Base-by-base conservation (phyloP, 2,888 invertebrate species). In the Alsophila aescularia region DNA sequence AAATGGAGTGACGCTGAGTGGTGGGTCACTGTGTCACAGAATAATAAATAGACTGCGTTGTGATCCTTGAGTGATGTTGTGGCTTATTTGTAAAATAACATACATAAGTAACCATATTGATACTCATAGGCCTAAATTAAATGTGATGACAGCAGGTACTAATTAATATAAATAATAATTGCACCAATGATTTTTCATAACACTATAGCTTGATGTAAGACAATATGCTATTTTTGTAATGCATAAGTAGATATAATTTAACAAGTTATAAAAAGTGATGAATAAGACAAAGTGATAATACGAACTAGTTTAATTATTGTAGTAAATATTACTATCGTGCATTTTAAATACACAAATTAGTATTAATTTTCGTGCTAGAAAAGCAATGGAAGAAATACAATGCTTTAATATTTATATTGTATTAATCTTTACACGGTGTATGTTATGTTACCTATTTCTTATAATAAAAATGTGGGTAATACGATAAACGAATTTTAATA, bases 371-470 rank as follows among this genome's bases (percentile, higher is more conserved):
- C 18, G 42, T 60, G 52, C 64, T 61, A 62, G 52, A 60, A 35
- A 52, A 67, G 60, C 56, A 62, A 66, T 52, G 48, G 50, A 70
- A 48, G 60, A 62, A 58, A 61, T 64, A 66, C 66, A 74, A 69
- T 71, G 74, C 72, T 75, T 72, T 75, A 72, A 73, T 65, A 65
- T 66, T 73, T 58, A 62, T 65, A 60, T 50, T 49, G 47, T 60
- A 57, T 44, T 62, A 62, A 53, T 62, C 51, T 64, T 57, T 68
- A 66, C 63, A 66, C 58, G 10, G 21, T 32, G 56, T 60, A 40
- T 43, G 31, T 52, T 58, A 58, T 45, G 52, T 47, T 59, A 55
- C 24, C 24, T 49, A 53, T 39, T 52, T 51, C 51, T 42, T 36
- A 41, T 51, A 44, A 9, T 50, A 55, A 50, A 55, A 50, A 51